Evolutionary conservation across 2,113 vertebrate species (phyloP), one percentile per base, ranked within the genome.

Genomic region (Anas platyrhynchos): DNA sequence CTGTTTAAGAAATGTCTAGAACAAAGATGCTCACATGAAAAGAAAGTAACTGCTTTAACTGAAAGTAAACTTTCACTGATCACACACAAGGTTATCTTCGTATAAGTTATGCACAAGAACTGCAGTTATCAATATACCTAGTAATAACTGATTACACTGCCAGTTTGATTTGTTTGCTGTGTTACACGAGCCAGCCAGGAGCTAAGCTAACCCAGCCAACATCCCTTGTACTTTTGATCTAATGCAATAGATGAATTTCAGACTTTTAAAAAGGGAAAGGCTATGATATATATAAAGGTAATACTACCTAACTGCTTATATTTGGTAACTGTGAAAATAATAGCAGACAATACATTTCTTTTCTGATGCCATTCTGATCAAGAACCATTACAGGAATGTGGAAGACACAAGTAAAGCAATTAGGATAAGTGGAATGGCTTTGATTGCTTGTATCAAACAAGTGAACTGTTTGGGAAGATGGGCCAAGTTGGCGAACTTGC

Each of bases 351-450:
- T 84, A 71, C 54, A 91, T 79, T 94, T 91, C 41, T 93, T 93
- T 86, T 89, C 62, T 65, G 84, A 91, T 67, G 78, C 78, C 79
- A 43, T 91, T 91, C 7, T 41, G 9, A 91, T 82, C 91, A 91
- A 79, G 71, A 86, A 71, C 69, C n/a, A 63, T 95, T 96, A 92
- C 71, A 94, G 84, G 61, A 91, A 96, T 91, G 74, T 56, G 85
- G 89, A 93, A 94, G 78, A 95, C 74, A 93, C 1, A 0, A 93
- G 63, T 89, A 87, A 89, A 89, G 63, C 79, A 96, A 95, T 96
- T 93, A 93, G 94, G 93, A 68, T 96, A 96, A 96, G 95, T 96
- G 92, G 71, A 93, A 89, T 72, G 74, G 38, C 88, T 94, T 94
- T 95, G 88, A 93, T 73, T 82, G 71, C 85, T 78, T 73, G 66